Evolutionary conservation across 92 coral and sea anemone genomes (phyloP).

Genomic region (Phenganax marumi): DNA sequence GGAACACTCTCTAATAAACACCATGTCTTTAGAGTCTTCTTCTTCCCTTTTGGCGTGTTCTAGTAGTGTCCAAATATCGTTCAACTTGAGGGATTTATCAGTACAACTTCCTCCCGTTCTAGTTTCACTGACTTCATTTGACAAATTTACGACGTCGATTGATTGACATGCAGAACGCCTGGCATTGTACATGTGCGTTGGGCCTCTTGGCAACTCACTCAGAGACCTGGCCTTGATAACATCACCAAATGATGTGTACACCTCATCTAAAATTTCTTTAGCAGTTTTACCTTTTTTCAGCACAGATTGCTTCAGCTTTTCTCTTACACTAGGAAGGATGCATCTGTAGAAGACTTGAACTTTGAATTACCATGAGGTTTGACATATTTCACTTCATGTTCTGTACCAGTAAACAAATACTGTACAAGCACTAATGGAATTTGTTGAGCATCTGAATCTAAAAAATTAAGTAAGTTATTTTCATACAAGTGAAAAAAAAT

Average conservation of each 20-base stretch:
- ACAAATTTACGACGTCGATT: not conserved
- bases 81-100: too few relatives aligned
- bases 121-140: not conserved
- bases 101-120: too few relatives aligned
- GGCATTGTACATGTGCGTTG: conserved; percentile 52
- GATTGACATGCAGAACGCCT: conserved; percentile 29
- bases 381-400: conserved; percentile 32
- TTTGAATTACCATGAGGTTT: conserved; percentile 48
- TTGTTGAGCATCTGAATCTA: conserved; percentile 26
- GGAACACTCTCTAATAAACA: conserved; percentile 45
- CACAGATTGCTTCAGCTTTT: conserved; percentile 31
- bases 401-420: conserved; percentile 45
- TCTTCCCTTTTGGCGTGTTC: conserved; percentile 64
- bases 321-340: conserved; percentile 35
- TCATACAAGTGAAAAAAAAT: not conserved
- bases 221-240: conserved; percentile 42
- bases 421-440: conserved; percentile 46
- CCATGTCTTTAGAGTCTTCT: conserved; percentile 45
- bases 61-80: conserved; percentile 53
- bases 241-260: conserved; percentile 46
- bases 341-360: conserved; percentile 17
- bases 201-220: conserved; percentile 54
- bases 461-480: not conserved
- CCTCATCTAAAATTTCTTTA: conserved; percentile 39
- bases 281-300: conserved; percentile 37